Conservation (phyloP, 1,140 invertebrate species). For the Neodiprion pinetum region DNA sequence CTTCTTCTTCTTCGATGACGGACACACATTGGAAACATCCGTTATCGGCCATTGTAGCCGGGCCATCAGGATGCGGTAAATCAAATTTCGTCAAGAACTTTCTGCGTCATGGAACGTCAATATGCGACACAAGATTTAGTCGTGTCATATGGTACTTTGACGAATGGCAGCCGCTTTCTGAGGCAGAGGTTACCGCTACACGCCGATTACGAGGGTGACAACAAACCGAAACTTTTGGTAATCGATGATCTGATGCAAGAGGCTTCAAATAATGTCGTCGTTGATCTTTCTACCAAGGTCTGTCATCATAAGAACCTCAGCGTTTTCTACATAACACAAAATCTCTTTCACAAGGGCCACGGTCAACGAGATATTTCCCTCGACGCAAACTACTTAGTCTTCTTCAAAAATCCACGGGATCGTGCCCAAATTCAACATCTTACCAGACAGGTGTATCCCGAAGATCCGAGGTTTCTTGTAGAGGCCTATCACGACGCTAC, state of each 20-base stretch:
- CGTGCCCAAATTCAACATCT: too few relatives aligned
- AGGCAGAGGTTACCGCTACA: background rate
- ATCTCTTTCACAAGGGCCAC: constrained; percentile 51
- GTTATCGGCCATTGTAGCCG: too few relatives aligned
- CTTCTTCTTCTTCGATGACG: too few relatives aligned
- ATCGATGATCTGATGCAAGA: constrained; percentile 20
- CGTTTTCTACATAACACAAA: constrained; percentile 45
- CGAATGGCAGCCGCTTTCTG: background rate
- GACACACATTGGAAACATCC: too few relatives aligned
- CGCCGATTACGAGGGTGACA: background rate
- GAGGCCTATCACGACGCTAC: too few relatives aligned
- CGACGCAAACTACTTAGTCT: too few relatives aligned
- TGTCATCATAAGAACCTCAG: constrained; percentile 17
- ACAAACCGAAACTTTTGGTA: constrained; percentile 13
- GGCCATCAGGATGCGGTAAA: too few relatives aligned
- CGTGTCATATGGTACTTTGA: background rate
- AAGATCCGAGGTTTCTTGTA: too few relatives aligned
- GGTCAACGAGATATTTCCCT: constrained; percentile 7
- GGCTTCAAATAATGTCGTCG: constrained; percentile 12
- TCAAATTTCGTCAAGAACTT: too few relatives aligned
- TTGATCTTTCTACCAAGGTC: background rate
- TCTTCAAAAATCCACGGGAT: too few relatives aligned
- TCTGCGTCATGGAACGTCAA: too few relatives aligned
- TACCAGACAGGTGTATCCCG: too few relatives aligned
- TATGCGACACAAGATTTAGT: background rate